These are phyloP conservation scores for Cabera pusaria DNA, from an alignment of 2,888 invertebrate genomes.

Conservation along the genomic window DNA sequence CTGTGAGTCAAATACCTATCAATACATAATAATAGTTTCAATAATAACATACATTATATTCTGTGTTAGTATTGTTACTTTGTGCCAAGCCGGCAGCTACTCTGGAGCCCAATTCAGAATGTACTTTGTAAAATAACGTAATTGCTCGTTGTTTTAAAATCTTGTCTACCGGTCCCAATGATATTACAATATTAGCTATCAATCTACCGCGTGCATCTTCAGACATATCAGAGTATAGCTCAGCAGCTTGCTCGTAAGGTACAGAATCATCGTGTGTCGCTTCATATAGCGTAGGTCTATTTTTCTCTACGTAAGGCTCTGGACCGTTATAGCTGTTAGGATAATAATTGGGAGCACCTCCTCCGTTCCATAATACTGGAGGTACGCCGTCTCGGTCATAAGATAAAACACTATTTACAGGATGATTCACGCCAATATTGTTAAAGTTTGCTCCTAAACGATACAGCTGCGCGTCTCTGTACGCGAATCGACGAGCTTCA, in stretches of 20 bases:
- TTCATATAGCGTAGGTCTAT: slow-evolving; percentile 72
- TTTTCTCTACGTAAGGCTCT: slow-evolving; percentile 83
- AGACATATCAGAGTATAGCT: slow-evolving; percentile 84
- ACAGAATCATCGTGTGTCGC: slow-evolving; percentile 89
- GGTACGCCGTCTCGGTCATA: slow-evolving; percentile 93
- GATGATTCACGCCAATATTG: slow-evolving; percentile 96
- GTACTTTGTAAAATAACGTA: slow-evolving; percentile 8
- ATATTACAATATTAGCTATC: slow-evolving; percentile 89
- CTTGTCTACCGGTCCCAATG: slow-evolving; percentile 86
- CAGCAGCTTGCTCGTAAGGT: slow-evolving; percentile 92
- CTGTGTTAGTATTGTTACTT: too few relatives aligned
- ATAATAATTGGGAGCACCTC: slow-evolving; percentile 94
- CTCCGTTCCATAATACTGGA: slow-evolving; percentile 88
- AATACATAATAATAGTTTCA: too few relatives aligned
- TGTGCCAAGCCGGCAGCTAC: too few relatives aligned
- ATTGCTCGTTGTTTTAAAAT: slow-evolving; percentile 48
- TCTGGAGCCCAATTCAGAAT: slow-evolving; percentile 21
- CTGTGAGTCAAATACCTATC: too few relatives aligned
- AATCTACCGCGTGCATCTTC: slow-evolving; percentile 87
- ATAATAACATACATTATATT: too few relatives aligned
- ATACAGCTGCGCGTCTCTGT: slow-evolving; percentile 91
- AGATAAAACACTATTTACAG: slow-evolving; percentile 85
- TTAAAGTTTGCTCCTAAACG: slow-evolving; percentile 94
- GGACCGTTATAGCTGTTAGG: slow-evolving; percentile 96
- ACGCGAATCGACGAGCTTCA: slow-evolving; percentile 90